Evolutionary conservation across 1,140 invertebrate species (phyloP).

Genomic region (Drosophila pallidifrons): DNA sequence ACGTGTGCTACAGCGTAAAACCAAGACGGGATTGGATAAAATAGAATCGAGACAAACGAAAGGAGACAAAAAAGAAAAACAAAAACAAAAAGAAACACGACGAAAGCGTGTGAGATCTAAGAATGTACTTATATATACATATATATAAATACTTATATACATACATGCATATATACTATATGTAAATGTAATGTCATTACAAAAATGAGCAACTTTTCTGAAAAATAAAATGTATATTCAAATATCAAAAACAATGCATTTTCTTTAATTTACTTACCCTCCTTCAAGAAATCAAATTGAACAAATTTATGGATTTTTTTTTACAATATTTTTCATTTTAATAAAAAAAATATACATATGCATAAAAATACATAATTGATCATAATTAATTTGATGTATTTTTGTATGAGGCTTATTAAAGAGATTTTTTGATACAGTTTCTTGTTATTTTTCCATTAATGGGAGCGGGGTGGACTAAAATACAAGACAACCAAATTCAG

Average conservation of each 20-base stretch:
- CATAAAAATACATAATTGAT: conserved; percentile 61
- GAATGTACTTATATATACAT: conserved; percentile 40
- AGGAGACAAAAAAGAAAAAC: conserved; percentile 7
- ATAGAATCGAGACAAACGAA: neutral
- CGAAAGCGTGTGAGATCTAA: conserved; percentile 34
- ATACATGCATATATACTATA: conserved; percentile 60
- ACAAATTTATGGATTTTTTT: conserved; percentile 3
- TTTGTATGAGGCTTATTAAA: conserved; percentile 45
- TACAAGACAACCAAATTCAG: conserved; percentile 28
- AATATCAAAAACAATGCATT: conserved; percentile 53
- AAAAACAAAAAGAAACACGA: conserved; percentile 14
- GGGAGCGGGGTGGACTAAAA: conserved; percentile 18
- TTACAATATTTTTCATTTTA: conserved; percentile 65
- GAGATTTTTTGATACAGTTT: conserved; percentile 58
- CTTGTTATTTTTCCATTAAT: conserved; percentile 46
- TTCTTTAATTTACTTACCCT: conserved; percentile 1
- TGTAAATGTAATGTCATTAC: conserved; percentile 79
- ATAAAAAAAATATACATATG: conserved; percentile 76
- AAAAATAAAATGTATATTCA: conserved; percentile 83
- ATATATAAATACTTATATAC: conserved; percentile 28
- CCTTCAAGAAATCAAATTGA: neutral
- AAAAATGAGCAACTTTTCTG: conserved; percentile 79
- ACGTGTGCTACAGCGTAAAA: conserved; percentile 55
- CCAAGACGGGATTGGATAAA: neutral
- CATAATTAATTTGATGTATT: conserved; percentile 7